These are phyloP conservation scores for Slavum lentiscoides DNA, from an alignment of 2,888 invertebrate genomes.

Conservation along the genomic window DNA sequence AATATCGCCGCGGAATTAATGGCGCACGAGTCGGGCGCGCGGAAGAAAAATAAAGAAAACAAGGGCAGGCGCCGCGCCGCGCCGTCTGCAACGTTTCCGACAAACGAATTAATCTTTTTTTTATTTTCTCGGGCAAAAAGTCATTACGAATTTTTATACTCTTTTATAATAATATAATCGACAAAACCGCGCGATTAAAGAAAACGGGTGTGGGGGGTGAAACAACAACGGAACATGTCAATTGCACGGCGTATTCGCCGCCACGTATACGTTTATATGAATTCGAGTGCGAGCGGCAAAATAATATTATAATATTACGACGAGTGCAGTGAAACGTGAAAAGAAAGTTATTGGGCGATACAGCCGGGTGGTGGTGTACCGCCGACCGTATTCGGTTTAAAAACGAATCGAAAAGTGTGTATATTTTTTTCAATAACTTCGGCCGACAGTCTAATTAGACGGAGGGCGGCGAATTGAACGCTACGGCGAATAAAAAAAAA, in stretches of 20 bases:
- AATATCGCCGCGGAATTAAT: background rate
- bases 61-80: background rate
- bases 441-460: slow-evolving; percentile 44
- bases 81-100: slow-evolving; percentile 23
- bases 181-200: slow-evolving; percentile 21
- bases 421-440: slow-evolving; percentile 40
- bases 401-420: slow-evolving; percentile 47
- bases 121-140: slow-evolving; percentile 27
- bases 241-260: slow-evolving; percentile 22
- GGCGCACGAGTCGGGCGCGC: background rate
- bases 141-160: slow-evolving; percentile 41
- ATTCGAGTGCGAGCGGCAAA: background rate
- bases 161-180: slow-evolving; percentile 9
- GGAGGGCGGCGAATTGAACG: slow-evolving; percentile 35
- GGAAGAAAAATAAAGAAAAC: background rate
- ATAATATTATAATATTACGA: slow-evolving; percentile 6
- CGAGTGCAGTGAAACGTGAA: slow-evolving; percentile 33
- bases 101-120: slow-evolving; percentile 34
- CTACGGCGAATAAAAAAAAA: background rate
- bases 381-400: slow-evolving; percentile 13
- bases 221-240: slow-evolving; percentile 42
- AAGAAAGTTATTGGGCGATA: slow-evolving; percentile 16
- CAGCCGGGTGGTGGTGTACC: background rate
- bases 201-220: no score
- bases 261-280: background rate